Evolutionary conservation across 2,888 invertebrate species (phyloP).

Genomic region (Tanytarsus gracilentus): DNA sequence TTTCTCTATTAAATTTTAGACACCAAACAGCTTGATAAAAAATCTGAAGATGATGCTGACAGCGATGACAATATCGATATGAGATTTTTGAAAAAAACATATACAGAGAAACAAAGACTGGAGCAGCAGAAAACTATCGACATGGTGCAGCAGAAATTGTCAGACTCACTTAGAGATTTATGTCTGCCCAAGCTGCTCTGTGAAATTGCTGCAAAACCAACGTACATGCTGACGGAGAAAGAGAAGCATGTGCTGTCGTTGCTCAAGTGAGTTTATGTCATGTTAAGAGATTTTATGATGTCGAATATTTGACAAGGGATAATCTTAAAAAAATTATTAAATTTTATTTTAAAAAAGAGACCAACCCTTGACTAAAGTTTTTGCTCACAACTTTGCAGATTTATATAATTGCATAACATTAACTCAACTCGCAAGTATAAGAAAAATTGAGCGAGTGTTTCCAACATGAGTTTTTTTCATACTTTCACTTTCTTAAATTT

Average conservation of each 20-base stretch:
- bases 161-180: constrained; percentile 41
- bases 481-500: no score
- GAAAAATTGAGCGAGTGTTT: no score
- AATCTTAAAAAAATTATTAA: no score
- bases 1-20: no score
- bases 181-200: constrained; percentile 43
- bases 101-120: constrained; percentile 3
- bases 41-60: background rate
- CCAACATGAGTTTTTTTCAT: no score
- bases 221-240: constrained; percentile 40
- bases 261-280: constrained; percentile 37
- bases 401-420: no score
- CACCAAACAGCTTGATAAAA: no score
- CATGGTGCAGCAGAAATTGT: constrained; percentile 36
- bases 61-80: constrained; percentile 3
- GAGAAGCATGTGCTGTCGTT: constrained; percentile 40
- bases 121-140: constrained; percentile 26
- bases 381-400: no score
- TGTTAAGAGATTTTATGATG: background rate
- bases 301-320: no score
- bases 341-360: no score
- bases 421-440: no score
- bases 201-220: constrained; percentile 42
- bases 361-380: no score
- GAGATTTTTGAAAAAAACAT: constrained; percentile 17